Evolutionary conservation across 1,140 invertebrate species (phyloP), one percentile per base, ranked within the genome.

Genomic region (Oryctes rhinoceros): DNA sequence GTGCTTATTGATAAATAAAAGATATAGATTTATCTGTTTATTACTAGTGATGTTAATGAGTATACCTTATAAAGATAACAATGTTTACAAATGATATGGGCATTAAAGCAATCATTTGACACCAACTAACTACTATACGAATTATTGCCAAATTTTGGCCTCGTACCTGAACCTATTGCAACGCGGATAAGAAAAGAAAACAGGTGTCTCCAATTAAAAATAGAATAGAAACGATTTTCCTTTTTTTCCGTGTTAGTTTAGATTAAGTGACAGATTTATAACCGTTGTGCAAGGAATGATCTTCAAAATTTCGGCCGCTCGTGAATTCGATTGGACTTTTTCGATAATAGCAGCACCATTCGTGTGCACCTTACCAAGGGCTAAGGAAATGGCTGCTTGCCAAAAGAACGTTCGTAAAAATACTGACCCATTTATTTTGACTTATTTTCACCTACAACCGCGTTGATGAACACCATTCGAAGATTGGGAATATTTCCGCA

Each of bases 381-480:
- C 65, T 35, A 18, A 67, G 65, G 65, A 67, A 67, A 67, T 67
- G 65, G 65, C 65, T 7, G 10, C 10, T 11, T 35, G 65, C 65
- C 65, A 67, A 35, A 67, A 67, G 39, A 67, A 30, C 20, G 20
- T 18, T 67, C 65, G 24, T 67, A 67, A 67, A 67, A 67, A 67
- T 67, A 67, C 65, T 67, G 65, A 67, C 65, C 65, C 65, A 67
- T 67, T 67, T 67, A 67, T 67, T 1, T 67, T 20, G 13, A 24
- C 65, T 67, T 67, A 67, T 67, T 67, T 67, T 67, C n/a, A 67
- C 65, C 11, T 67, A 62, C n/a, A 53, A 13, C 49, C n/a, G 65
- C 65, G 65, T 67, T 24, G 30, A 20, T 11, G 65, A 67, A 67
- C 65, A 65, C n/a, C 62, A 18, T 35, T 35, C 30, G 65, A 67